These are phyloP conservation scores for Turdus rufiventris DNA, from an alignment of 2,113 vertebrate species.

Conservation along the genomic window DNA sequence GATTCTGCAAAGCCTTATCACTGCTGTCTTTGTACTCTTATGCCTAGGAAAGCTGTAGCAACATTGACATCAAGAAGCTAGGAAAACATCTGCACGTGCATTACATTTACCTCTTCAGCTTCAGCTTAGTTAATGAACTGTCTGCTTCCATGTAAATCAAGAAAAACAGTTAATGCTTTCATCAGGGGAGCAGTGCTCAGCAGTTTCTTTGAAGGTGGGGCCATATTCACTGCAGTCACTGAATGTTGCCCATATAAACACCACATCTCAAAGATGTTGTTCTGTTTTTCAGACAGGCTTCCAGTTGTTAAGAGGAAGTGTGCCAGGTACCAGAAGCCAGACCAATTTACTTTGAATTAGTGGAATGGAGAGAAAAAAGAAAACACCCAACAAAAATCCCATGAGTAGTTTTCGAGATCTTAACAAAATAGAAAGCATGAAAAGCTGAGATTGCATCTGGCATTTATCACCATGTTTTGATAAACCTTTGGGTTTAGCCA, in stretches of 20 bases:
- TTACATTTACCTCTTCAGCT: slow-evolving; percentile 41
- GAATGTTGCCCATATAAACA: slow-evolving; percentile 68
- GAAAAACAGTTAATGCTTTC: slow-evolving; percentile 67
- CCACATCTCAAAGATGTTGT: slow-evolving; percentile 67
- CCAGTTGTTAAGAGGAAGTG: slow-evolving; percentile 54
- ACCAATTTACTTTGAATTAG: slow-evolving; percentile 54
- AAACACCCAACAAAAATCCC: slow-evolving; percentile 6
- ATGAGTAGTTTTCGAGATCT: background rate
- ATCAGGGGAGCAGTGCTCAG: slow-evolving; percentile 62
- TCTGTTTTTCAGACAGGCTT: slow-evolving; percentile 70
- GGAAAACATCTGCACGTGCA: slow-evolving; percentile 57
- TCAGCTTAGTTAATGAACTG: slow-evolving; percentile 61
- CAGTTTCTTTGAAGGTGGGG: slow-evolving; percentile 66
- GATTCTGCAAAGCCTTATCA: slow-evolving; percentile 30
- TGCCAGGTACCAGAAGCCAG: slow-evolving; percentile 45
- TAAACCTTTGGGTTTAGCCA: slow-evolving; percentile 7
- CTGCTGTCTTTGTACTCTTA: slow-evolving; percentile 57
- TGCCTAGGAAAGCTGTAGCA: slow-evolving; percentile 4
- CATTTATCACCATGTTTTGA: slow-evolving; percentile 48
- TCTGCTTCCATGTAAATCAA: slow-evolving; percentile 62
- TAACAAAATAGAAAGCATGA: slow-evolving; percentile 26
- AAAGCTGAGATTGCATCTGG: background rate
- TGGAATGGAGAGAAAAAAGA: slow-evolving; percentile 14
- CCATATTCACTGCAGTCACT: slow-evolving; percentile 2
- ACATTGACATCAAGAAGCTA: slow-evolving; percentile 36